phyloP scores from a whole-genome alignment of 2,797 vertebrate species.

The Antennarius maculatus region DNA sequence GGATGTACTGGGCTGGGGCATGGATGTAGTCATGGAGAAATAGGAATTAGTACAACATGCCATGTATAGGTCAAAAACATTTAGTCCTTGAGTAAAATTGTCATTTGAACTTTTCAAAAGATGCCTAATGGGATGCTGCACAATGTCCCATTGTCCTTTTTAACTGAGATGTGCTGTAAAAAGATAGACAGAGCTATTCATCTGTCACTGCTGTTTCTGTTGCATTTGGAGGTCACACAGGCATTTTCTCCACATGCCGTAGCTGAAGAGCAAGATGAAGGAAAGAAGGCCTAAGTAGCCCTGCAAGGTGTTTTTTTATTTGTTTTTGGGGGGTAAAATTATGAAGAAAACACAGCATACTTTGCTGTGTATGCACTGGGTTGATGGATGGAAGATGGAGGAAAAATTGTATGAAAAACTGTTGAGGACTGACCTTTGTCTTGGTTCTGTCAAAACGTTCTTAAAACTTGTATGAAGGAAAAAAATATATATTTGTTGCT shows the following conservation, averaged over 20 bases:
- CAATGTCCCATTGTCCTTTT: constrained; percentile 47
- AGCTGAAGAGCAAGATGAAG: constrained; percentile 44
- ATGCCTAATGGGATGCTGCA: constrained; percentile 36
- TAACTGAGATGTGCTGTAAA: constrained; percentile 31
- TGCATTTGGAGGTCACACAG: constrained; percentile 48
- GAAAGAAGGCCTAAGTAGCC: constrained; percentile 16
- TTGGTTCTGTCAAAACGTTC: constrained; percentile 16
- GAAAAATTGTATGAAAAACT: constrained; percentile 16
- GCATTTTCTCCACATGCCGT: constrained; percentile 36
- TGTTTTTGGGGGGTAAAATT: not conserved
- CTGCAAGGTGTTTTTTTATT: constrained; percentile 21
- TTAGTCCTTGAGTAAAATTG: constrained; percentile 26
- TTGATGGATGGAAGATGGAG: constrained; percentile 3
- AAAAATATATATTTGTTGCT: constrained; percentile 16
- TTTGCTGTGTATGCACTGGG: constrained; percentile 11
- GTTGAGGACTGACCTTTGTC: constrained; percentile 17
- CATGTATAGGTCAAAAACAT: constrained; percentile 72
- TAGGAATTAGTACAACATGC: constrained; percentile 73
- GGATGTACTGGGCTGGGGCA: constrained; percentile 61
- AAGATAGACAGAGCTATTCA: constrained; percentile 34
- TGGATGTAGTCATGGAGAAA: constrained; percentile 59
- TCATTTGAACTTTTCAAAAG: constrained; percentile 31
- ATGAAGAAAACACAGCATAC: not conserved
- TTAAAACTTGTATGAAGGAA: constrained; percentile 22
- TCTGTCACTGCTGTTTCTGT: constrained; percentile 43